phyloP scores from a whole-genome alignment of 1,140 invertebrate genomes.

The Ips nitidus region DNA sequence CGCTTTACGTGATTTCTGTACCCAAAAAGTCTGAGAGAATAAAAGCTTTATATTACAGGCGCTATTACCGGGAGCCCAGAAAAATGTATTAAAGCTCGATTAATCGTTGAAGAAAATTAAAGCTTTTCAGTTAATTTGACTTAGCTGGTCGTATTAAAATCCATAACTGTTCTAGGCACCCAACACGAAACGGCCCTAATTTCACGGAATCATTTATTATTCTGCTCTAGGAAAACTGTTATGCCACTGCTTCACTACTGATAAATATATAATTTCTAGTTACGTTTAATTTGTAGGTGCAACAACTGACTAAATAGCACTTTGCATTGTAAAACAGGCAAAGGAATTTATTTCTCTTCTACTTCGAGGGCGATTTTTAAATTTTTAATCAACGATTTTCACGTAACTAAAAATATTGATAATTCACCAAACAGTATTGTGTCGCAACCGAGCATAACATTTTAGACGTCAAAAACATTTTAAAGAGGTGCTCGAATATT shows the following conservation, averaged over 20 bases:
- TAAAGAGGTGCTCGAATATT: neutral
- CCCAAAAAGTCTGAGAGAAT: constrained; percentile 6
- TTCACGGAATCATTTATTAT: constrained; percentile 9
- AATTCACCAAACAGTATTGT: neutral
- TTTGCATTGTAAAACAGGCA: constrained; percentile 22
- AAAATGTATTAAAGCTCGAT: too few relatives aligned
- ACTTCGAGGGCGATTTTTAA: constrained; percentile 8
- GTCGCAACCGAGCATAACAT: neutral
- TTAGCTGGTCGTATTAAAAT: neutral
- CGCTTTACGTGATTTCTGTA: constrained; percentile 22
- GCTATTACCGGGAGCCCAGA: neutral
- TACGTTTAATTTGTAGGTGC: constrained; percentile 29
- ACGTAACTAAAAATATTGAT: neutral
- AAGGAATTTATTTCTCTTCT: constrained; percentile 16
- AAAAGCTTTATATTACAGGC: neutral
- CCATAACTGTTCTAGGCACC: neutral
- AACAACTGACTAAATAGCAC: constrained; percentile 27
- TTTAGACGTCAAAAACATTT: neutral
- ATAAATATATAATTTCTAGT: constrained; percentile 34
- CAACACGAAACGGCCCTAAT: constrained; percentile 1
- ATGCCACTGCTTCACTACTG: constrained; percentile 7
- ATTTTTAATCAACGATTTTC: constrained; percentile 7
- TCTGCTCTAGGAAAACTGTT: constrained; percentile 13
- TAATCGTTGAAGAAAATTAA: too few relatives aligned
- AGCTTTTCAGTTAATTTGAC: too few relatives aligned